Conservation (phyloP, 2,888 invertebrate genomes). For the Patella pellucida region DNA sequence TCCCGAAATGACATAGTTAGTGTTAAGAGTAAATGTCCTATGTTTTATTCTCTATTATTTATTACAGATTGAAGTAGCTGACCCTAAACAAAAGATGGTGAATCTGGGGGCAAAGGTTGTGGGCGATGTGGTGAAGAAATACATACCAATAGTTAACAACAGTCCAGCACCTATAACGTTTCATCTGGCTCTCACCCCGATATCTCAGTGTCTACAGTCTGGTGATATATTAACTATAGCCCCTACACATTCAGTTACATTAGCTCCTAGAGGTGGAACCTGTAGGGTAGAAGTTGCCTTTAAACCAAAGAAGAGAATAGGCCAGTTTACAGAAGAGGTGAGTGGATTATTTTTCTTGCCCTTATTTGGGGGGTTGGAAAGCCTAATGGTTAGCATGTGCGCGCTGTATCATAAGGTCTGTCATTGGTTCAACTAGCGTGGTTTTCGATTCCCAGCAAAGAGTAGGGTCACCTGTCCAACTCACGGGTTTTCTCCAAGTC, state of each 20-base stretch:
- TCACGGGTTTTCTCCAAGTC: too few species aligned
- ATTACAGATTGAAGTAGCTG: conserved; percentile 66
- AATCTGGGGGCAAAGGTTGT: conserved; percentile 67
- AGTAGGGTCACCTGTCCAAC: too few species aligned
- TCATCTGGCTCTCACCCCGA: conserved; percentile 65
- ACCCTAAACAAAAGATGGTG: conserved; percentile 65
- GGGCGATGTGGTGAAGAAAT: conserved; percentile 63
- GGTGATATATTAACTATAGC: conserved; percentile 54
- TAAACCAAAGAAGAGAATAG: conserved; percentile 64
- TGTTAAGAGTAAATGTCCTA: too few species aligned
- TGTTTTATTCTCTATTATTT: too few species aligned
- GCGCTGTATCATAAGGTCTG: too few species aligned
- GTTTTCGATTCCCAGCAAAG: too few species aligned
- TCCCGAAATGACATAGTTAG: too few species aligned
- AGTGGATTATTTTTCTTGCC: neutral
- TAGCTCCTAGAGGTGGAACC: conserved; percentile 63
- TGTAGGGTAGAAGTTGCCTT: conserved; percentile 67
- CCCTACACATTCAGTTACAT: conserved; percentile 61
- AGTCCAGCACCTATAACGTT: conserved; percentile 69
- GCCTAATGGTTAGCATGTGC: too few species aligned
- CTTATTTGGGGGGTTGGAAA: too few species aligned
- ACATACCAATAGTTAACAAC: conserved; percentile 69
- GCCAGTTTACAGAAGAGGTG: conserved; percentile 70
- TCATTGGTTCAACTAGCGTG: too few species aligned
- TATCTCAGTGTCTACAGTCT: conserved; percentile 60